Conservation (phyloP, 2,888 invertebrate species). For the Nemotelus pantherinus region DNA sequence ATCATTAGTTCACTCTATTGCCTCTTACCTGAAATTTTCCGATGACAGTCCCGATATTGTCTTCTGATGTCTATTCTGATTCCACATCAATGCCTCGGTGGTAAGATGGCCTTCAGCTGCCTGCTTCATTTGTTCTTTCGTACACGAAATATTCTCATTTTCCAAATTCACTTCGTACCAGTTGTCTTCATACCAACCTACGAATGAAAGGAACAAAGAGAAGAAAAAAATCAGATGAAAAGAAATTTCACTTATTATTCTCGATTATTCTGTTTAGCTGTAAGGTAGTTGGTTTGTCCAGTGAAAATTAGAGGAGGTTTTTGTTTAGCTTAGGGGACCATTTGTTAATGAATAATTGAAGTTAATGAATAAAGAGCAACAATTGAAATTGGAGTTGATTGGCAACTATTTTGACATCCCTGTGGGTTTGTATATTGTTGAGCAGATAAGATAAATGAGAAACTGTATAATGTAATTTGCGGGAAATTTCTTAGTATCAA, state of each 20-base stretch:
- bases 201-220: slow-evolving; percentile 47
- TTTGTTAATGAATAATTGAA: slow-evolving; percentile 11
- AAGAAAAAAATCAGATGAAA: not conserved
- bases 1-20: not conserved
- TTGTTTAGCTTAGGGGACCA: no score
- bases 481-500: no score
- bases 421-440: no score
- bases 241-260: not conserved
- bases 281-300: no score
- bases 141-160: slow-evolving; percentile 90
- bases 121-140: slow-evolving; percentile 89
- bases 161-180: slow-evolving; percentile 94
- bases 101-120: slow-evolving; percentile 98
- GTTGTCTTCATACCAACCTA: slow-evolving; percentile 98
- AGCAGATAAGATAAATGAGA: no score
- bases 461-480: no score
- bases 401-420: no score
- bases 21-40: slow-evolving; percentile 78
- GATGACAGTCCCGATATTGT: slow-evolving; percentile 97
- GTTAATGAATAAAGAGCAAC: slow-evolving; percentile 8
- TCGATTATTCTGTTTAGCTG: no score
- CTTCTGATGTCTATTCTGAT: slow-evolving; percentile 87
- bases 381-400: slow-evolving; percentile 9
- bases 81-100: slow-evolving; percentile 98
- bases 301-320: no score